A percentile compares a stretch with the other conserved stretches of the same genome.
phyloP scores from a whole-genome alignment of 2,797 vertebrate species.

The Protonibea diacanthus region DNA sequence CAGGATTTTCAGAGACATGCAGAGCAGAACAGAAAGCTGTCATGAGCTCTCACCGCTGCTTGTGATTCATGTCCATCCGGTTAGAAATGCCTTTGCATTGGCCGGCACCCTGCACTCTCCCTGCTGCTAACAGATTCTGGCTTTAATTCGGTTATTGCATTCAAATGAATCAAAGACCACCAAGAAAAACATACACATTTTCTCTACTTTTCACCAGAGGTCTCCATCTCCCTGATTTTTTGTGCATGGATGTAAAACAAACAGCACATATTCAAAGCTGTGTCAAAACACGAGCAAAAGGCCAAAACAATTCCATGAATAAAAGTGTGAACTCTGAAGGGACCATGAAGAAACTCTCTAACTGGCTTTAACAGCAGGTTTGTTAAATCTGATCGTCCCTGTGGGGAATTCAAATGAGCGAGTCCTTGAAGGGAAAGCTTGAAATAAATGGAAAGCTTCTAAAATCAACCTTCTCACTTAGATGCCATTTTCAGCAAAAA shows the following conservation, averaged over 20 bases:
- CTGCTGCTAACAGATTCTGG: constrained; percentile 80
- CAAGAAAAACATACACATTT: constrained; percentile 65
- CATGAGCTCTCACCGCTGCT: neutral
- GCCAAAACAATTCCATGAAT: constrained; percentile 87
- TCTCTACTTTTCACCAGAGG: constrained; percentile 26
- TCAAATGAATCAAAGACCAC: constrained; percentile 89
- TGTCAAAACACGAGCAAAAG: constrained; percentile 91
- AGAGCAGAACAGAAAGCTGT: neutral
- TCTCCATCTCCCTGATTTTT: constrained; percentile 3
- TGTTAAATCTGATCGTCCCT: constrained; percentile 67
- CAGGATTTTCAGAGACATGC: neutral
- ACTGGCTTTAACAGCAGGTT: constrained; percentile 67
- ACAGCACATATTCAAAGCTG: constrained; percentile 55
- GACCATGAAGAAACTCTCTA: constrained; percentile 76
- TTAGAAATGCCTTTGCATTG: constrained; percentile 80
- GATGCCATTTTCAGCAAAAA: constrained; percentile 59
- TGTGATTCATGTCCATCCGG: constrained; percentile 49
- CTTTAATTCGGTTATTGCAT: constrained; percentile 89
- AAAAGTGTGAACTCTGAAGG: constrained; percentile 86
- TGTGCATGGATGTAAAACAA: constrained; percentile 16
- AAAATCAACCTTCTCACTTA: constrained; percentile 62
- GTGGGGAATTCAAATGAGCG: constrained; percentile 61
- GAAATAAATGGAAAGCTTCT: constrained; percentile 67
- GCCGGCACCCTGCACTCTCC: constrained; percentile 76
- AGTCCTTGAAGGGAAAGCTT: constrained; percentile 70